These are phyloP conservation scores for Dermatophagoides farinae DNA, from an alignment of 1,140 invertebrate genomes.

Conservation along the genomic window DNA sequence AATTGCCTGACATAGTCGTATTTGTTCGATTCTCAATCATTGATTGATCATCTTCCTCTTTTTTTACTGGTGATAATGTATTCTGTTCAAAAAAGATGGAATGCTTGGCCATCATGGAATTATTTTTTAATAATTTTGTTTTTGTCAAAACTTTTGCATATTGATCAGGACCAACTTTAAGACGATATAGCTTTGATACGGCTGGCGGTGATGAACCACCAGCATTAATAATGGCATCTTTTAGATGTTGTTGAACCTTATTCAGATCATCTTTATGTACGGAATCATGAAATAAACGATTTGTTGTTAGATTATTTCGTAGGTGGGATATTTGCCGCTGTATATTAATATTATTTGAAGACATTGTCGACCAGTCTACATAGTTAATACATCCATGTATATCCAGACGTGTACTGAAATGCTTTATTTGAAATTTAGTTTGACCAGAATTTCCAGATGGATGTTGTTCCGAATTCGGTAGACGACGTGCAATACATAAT, in stretches of 20 bases:
- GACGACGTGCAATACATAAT: conserved; percentile 58
- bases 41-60: too few relatives aligned
- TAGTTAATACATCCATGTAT: conserved; percentile 56
- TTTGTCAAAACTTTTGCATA: conserved; percentile 67
- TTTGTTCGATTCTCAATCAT: background rate
- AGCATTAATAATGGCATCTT: conserved; percentile 44
- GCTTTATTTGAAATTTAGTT: conserved; percentile 36
- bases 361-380: conserved; percentile 46
- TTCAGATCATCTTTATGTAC: conserved; percentile 46
- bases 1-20: background rate
- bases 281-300: conserved; percentile 47
- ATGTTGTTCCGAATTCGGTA: conserved; percentile 58
- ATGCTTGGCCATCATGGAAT: conserved; percentile 64
- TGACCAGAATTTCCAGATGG: conserved; percentile 18
- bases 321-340: too few relatives aligned
- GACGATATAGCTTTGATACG: conserved; percentile 50
- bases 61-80: background rate
- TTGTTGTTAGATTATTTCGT: conserved; percentile 40
- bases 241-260: conserved; percentile 48
- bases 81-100: conserved; percentile 39
- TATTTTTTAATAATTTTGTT: conserved; percentile 48
- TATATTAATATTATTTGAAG: conserved; percentile 18
- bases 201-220: conserved; percentile 25
- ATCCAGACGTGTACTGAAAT: conserved; percentile 79
- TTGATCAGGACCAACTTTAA: conserved; percentile 32